Evolutionary conservation across 2,797 vertebrate genomes (phyloP), one percentile per base, ranked within the genome.

Genomic region (Enteromius argenteus): DNA sequence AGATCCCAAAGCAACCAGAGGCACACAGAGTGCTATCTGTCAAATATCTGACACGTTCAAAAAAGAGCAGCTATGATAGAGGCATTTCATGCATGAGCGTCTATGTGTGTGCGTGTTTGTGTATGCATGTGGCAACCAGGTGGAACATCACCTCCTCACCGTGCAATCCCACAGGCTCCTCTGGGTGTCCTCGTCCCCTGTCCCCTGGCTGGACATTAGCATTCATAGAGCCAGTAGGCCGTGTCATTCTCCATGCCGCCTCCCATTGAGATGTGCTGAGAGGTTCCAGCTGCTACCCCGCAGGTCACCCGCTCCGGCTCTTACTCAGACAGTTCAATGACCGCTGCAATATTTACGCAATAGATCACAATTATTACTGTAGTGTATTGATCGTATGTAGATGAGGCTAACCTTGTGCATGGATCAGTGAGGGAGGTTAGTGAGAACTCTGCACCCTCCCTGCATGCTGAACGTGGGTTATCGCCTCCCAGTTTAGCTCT

Each of bases 341-440:
- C 90, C 90, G 92, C 91, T 93, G 93, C 94, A 93, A 94, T 94
- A 94, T 92, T 89, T 91, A 91, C 90, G 92, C 93, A 91, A 94
- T 94, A 94, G 92, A 94, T 95, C 93, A 94, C 92, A 93, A 92
- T 94, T 94, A 95, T 95, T 95, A 95, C 95, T 94, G 93, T 94
- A 95, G 94, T 92, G 88, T 93, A 95, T 95, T 93, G 95, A 96
- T 95, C 94, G 90, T 90, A 94, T 95, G 94, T 91, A 95, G 92
- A 95, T 94, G 91, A 93, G 91, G 89, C 90, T 89, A 90, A 91
- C 89, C 86, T 78, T 79, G 85, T 87, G 92, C 90, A 86, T 90
- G 91, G 92, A 90, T 91, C 90, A 89, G 90, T 85, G 92, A 88
- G 88, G 87, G 85, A 90, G 92, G 89, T 91, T 90, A 91, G 90